A percentile compares a stretch with the other conserved stretches of the same genome.
Conservation (phyloP, 2,797 vertebrate species). For the Oceanodroma leucorhoa region DNA sequence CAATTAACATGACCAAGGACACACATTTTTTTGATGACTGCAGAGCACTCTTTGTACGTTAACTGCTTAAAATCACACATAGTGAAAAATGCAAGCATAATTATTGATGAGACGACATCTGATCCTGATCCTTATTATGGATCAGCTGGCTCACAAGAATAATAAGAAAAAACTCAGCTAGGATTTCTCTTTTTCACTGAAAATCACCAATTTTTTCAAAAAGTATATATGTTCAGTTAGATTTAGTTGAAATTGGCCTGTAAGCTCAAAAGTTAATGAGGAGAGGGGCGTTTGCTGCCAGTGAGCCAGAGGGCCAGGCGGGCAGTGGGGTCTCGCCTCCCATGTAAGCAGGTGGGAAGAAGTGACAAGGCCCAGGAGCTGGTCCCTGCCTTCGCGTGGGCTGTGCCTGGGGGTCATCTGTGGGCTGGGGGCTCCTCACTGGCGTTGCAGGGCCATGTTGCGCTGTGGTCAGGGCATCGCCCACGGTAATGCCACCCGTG, state of each 20-base stretch:
- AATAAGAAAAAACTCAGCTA: not conserved
- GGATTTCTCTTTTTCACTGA: not conserved
- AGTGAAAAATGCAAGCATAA: not conserved
- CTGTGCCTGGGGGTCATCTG: accelerated
- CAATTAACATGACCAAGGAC: not conserved
- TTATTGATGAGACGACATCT: not conserved
- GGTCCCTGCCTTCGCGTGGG: accelerated
- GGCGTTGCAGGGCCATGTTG: accelerated
- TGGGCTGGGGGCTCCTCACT: accelerated
- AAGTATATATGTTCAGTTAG: not conserved
- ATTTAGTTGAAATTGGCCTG: not conserved
- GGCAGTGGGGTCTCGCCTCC: accelerated
- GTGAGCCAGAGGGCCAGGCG: not conserved
- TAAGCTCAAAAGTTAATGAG: not conserved
- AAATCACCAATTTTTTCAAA: not conserved
- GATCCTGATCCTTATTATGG: not conserved
- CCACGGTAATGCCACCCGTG: accelerated
- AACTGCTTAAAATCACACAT: not conserved
- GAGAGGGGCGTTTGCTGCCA: not conserved
- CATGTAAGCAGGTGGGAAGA: accelerated
- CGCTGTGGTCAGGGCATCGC: accelerated
- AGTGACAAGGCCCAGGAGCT: not conserved
- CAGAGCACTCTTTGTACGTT: not conserved
- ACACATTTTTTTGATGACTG: not conserved
- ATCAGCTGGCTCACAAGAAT: not conserved